These are phyloP conservation scores for Styela clava DNA, from an alignment of 23 tunicate genomes.

Conservation along the genomic window DNA sequence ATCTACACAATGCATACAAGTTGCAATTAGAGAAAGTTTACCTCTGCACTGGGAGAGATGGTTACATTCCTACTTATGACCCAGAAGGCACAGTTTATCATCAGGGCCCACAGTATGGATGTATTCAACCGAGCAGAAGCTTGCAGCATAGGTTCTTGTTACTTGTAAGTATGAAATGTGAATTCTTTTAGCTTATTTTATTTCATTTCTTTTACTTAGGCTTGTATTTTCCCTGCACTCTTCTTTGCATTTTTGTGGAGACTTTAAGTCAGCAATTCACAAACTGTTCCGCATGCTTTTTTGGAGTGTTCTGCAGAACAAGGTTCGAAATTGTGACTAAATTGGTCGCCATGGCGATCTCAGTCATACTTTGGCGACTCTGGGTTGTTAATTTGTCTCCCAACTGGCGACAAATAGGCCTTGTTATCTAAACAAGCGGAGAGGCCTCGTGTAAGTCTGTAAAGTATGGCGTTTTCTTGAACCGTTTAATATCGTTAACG, in stretches of 20 bases:
- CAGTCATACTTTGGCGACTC: too few species aligned
- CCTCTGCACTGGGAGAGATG: slow-evolving; percentile 93
- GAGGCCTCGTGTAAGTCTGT: too few species aligned
- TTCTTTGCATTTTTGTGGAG: neutral
- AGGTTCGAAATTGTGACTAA: too few species aligned
- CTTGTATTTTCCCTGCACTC: neutral
- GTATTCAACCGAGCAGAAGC: slow-evolving; percentile 87
- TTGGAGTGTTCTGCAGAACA: too few species aligned
- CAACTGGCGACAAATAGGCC: too few species aligned
- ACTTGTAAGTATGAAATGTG: slow-evolving; percentile 47
- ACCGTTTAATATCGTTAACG: too few species aligned
- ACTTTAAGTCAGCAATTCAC: neutral
- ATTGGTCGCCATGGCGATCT: too few species aligned
- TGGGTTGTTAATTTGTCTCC: too few species aligned
- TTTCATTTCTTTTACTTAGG: neutral
- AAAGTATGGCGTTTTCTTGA: too few species aligned
- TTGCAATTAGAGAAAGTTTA: slow-evolving; percentile 92
- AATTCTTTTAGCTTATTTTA: neutral
- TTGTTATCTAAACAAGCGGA: too few species aligned
- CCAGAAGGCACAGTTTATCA: slow-evolving; percentile 83
- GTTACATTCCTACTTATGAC: slow-evolving; percentile 83
- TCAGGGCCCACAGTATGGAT: slow-evolving; percentile 86
- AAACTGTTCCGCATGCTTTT: too few species aligned
- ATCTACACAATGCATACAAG: slow-evolving; percentile 84
- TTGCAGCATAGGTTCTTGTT: slow-evolving; percentile 84